phyloP scores from a whole-genome alignment of 2,888 invertebrate genomes.

The Phasia obesa region DNA sequence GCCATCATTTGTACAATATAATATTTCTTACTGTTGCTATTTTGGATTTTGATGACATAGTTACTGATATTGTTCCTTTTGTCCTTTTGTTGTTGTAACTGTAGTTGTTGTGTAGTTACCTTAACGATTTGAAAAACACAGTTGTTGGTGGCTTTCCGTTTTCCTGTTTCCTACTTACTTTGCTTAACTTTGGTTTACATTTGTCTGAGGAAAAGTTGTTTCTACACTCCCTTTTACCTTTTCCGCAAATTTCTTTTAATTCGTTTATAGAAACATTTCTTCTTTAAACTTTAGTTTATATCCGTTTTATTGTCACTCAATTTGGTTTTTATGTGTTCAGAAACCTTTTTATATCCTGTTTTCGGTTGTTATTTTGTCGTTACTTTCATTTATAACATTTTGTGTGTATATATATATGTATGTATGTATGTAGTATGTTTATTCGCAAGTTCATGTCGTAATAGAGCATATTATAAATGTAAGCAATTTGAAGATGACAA shows the following conservation, averaged over 20 bases:
- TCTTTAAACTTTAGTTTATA: conserved; percentile 65
- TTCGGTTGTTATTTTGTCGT: conserved; percentile 37
- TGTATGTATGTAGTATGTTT: conserved; percentile 30
- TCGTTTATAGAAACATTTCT: background rate
- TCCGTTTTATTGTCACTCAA: conserved; percentile 70
- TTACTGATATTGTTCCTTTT: conserved; percentile 15
- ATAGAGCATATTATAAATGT: conserved; percentile 29
- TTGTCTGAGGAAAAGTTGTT: background rate
- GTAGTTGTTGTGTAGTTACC: conserved; percentile 55
- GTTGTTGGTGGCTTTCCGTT: conserved; percentile 65
- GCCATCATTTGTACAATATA: conserved; percentile 23
- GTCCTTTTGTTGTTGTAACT: conserved; percentile 23
- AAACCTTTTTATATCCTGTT: conserved; percentile 58
- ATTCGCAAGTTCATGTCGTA: conserved; percentile 13
- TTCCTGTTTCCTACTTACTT: conserved; percentile 61
- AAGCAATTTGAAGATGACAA: conserved; percentile 18
- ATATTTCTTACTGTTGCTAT: conserved; percentile 37
- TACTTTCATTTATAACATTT: no score
- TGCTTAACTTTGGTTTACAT: conserved; percentile 18
- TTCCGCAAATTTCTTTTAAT: background rate
- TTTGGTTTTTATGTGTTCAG: conserved; percentile 63
- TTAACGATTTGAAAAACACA: conserved; percentile 52
- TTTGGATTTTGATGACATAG: conserved; percentile 14
- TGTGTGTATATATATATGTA: conserved; percentile 46
- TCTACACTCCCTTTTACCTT: conserved; percentile 5